Conservation (phyloP, 1,140 invertebrate species). For the Drosophila watanabei region DNA sequence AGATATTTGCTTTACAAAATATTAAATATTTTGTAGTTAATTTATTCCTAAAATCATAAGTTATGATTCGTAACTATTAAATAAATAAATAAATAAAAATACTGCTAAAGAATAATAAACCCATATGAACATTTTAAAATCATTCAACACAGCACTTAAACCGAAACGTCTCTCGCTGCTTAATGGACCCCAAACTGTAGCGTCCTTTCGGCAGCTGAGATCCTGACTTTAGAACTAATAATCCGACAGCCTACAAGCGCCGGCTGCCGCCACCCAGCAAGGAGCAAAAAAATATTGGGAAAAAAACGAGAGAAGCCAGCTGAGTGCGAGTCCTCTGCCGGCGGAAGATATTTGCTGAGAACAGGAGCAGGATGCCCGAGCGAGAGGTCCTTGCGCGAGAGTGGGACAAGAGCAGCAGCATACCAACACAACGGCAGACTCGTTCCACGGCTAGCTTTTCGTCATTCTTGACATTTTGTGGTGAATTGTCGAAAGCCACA, state of each 20-base stretch:
- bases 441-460: constrained; percentile 80
- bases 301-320: constrained; percentile 70
- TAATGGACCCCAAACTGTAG: constrained; percentile 58
- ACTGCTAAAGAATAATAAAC: background rate
- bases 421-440: constrained; percentile 41
- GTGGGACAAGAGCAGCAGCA: constrained; percentile 51
- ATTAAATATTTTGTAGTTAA: too few relatives aligned
- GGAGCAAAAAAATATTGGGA: constrained; percentile 28
- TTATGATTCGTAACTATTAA: too few relatives aligned
- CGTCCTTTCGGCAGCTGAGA: constrained; percentile 56
- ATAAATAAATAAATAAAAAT: background rate
- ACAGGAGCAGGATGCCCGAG: constrained; percentile 27
- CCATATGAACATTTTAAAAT: background rate
- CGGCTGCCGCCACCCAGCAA: constrained; percentile 44
- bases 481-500: constrained; percentile 85
- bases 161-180: constrained; percentile 6
- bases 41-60: too few relatives aligned
- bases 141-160: background rate
- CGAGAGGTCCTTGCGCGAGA: constrained; percentile 30
- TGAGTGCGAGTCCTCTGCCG: constrained; percentile 51
- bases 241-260: constrained; percentile 82
- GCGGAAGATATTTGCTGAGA: constrained; percentile 60
- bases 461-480: constrained; percentile 86
- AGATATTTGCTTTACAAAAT: too few relatives aligned
- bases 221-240: constrained; percentile 84